Base-by-base conservation (phyloP, 2,113 vertebrate genomes). In the Esox niger region DNA sequence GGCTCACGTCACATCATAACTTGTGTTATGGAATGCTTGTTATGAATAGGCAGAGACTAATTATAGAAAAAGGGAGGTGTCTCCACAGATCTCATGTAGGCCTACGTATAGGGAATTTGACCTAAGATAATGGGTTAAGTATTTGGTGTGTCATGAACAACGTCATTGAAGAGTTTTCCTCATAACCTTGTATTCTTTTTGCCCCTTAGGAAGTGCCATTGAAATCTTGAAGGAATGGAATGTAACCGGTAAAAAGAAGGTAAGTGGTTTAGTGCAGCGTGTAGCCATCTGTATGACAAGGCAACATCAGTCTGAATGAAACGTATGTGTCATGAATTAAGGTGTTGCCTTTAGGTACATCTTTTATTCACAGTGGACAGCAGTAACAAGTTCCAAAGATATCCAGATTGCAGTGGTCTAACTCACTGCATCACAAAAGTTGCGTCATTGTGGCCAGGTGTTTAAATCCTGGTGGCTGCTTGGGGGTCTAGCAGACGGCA, bases 201-300 rank as follows among this genome's bases (percentile, higher is more conserved):
- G 0, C 63, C 4, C 59, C 1, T 69, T 25, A 98, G 96, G 96
- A 11, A 96, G 93, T 32, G 96, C 95, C 62, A 88, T 86, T 10
- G 96, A 98, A 78, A 95, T 98, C 49, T 87, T 98, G 81, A 98
- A 98, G 82, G 95, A 98, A 80, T 98, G 96, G 96, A 97, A 93
- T 62, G 91, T 97, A 33, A 95, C 95, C 0, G 95, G 95, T 71
- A 98, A 98, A 83, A 98, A 97, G 88, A 98, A 98, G 94, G 95
- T 96, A 88, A 60, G 17, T 25, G 17, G 20, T 52, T 15, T 52
- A 52, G 6, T 52, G 47, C 47, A 52, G 47, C 20, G 47, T 21
- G 21, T 23, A 15, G 13, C 38, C 13, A 21, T n/a, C 5, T 52
- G 21, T 21, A 52, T 52, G 17, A 21, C n/a, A 52, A 7, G 47